Evolutionary conservation across 35 echinoderm and acorn worm species (phyloP).

Genomic region (Heliocidaris tuberculata): DNA sequence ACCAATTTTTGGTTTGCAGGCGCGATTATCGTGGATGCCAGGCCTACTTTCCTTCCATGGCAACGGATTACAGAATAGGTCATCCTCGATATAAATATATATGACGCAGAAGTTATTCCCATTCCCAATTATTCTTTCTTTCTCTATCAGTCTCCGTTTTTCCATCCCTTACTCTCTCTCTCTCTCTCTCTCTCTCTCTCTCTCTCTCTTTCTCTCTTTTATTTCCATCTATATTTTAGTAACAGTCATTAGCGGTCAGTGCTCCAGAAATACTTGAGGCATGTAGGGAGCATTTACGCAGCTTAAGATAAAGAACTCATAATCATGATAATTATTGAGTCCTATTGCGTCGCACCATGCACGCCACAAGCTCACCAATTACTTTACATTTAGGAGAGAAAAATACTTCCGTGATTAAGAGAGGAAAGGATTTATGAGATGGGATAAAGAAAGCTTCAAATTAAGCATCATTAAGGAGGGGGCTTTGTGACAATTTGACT

Average conservation of each 20-base stretch:
- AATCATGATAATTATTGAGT: neutral
- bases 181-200: no score
- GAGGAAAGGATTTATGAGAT: neutral
- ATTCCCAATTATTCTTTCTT: neutral
- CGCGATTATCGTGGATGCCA: neutral
- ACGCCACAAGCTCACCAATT: neutral
- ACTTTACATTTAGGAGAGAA: neutral
- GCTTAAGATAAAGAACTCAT: neutral
- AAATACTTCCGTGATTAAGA: neutral
- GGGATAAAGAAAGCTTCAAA: neutral
- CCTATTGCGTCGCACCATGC: neutral
- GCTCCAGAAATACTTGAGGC: neutral
- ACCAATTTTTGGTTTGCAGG: conserved; percentile 2
- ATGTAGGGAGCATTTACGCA: neutral
- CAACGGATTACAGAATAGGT: neutral
- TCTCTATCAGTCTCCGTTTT: no score
- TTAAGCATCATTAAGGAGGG: neutral
- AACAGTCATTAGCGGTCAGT: neutral
- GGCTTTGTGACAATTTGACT: neutral
- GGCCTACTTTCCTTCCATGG: neutral
- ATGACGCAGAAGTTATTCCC: neutral
- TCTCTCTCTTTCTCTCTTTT: neutral
- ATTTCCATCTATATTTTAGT: neutral
- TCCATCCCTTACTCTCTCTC: no score
- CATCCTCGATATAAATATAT: neutral